A percentile compares a stretch with the other conserved stretches of the same genome.
These are phyloP conservation scores for Eurypyga helias DNA, from an alignment of 2,113 vertebrate species.

Conservation along the genomic window DNA sequence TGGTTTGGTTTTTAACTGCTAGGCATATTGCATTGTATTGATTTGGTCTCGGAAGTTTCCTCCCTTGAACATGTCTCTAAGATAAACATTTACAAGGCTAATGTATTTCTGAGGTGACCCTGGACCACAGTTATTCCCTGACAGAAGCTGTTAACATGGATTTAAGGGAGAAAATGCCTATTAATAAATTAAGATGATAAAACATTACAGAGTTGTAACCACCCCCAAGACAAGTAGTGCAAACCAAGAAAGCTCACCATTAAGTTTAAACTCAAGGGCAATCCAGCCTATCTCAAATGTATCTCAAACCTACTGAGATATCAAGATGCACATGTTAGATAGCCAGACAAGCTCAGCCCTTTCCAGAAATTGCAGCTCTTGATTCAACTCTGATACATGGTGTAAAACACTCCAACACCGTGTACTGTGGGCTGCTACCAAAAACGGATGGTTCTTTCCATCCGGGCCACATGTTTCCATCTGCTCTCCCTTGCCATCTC, in stretches of 20 bases:
- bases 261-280: background rate
- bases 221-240: background rate
- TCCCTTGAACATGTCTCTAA: background rate
- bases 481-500: background rate
- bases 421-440: background rate
- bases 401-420: background rate
- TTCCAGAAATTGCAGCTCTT: background rate
- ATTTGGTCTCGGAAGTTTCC: conserved; percentile 40
- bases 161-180: background rate
- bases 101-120: conserved; percentile 35
- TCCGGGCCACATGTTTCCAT: background rate
- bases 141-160: background rate
- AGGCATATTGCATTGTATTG: background rate
- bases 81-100: background rate
- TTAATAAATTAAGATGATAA: background rate
- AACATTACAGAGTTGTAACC: background rate
- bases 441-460: background rate
- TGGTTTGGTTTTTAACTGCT: background rate
- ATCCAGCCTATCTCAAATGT: background rate
- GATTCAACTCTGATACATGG: accelerated
- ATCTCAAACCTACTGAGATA: background rate
- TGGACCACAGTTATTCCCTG: background rate
- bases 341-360: background rate
- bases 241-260: background rate
- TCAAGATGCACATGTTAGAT: background rate